phyloP scores from a whole-genome alignment of 2,797 vertebrate species.

The Poeciliopsis paucimaculata region DNA sequence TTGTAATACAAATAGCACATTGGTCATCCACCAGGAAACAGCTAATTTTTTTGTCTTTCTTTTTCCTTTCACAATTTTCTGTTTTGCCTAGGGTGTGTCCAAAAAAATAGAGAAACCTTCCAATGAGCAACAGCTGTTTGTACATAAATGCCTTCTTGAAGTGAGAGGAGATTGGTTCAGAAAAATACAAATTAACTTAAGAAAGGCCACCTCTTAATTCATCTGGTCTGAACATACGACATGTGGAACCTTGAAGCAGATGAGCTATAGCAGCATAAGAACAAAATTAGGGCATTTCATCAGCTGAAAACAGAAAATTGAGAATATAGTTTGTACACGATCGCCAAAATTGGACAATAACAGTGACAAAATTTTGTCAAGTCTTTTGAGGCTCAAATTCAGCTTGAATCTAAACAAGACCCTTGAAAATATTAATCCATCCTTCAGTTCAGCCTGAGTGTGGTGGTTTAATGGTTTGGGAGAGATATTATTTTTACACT shows the following conservation, averaged over 20 bases:
- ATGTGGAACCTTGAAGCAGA: background rate
- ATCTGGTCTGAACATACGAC: background rate
- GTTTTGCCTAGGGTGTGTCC: background rate
- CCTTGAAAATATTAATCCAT: background rate
- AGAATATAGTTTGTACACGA: background rate
- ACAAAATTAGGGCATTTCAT: background rate
- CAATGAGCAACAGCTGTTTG: background rate
- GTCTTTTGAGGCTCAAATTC: background rate
- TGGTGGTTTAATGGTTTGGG: too few species aligned
- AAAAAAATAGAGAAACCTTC: background rate
- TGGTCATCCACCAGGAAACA: background rate
- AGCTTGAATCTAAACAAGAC: background rate
- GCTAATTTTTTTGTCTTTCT: background rate
- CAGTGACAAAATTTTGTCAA: background rate
- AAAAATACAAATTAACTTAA: background rate
- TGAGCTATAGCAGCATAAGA: background rate
- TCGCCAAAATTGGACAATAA: background rate
- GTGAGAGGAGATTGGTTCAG: background rate
- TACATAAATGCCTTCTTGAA: background rate
- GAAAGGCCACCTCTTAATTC: background rate
- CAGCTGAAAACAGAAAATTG: background rate
- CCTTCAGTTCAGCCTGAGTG: too few species aligned
- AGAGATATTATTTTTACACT: too few species aligned
- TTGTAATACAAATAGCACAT: background rate
- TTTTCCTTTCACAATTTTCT: background rate